A percentile compares a stretch with the other conserved stretches of the same genome.
These are phyloP conservation scores for Porites divaricata DNA, from an alignment of 92 coral and sea anemone genomes.

Conservation along the genomic window DNA sequence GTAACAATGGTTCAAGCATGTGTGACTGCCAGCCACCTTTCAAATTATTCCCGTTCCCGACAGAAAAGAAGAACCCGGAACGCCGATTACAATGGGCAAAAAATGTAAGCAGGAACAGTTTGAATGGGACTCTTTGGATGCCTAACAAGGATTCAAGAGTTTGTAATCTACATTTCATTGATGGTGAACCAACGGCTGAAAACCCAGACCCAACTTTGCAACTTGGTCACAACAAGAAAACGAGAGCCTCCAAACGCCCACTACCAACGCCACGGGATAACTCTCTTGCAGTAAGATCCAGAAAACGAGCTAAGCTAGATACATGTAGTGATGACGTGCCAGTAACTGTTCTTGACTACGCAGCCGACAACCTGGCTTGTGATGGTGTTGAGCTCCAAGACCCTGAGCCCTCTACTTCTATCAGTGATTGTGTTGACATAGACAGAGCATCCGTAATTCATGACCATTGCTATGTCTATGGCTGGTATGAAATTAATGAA, in stretches of 20 bases:
- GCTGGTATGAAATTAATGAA: constrained; percentile 48
- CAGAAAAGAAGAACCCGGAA: constrained; percentile 51
- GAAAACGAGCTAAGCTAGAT: constrained; percentile 40
- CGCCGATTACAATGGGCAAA: constrained; percentile 51
- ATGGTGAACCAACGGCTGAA: constrained; percentile 54
- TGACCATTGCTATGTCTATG: constrained; percentile 59
- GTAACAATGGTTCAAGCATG: constrained; percentile 46
- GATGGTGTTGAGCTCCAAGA: constrained; percentile 42
- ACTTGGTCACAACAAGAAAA: constrained; percentile 49
- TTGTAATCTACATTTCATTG: constrained; percentile 56
- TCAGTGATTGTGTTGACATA: constrained; percentile 18
- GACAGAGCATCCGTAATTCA: constrained; percentile 28
- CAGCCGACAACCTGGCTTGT: constrained; percentile 47
- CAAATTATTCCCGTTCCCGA: too few species aligned
- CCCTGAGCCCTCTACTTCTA: constrained; percentile 48
- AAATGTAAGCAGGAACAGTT: constrained; percentile 45
- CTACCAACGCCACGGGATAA: constrained; percentile 39
- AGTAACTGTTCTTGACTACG: constrained; percentile 31
- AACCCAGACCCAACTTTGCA: constrained; percentile 65
- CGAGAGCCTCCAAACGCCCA: constrained; percentile 32
- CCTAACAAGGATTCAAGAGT: constrained; percentile 65
- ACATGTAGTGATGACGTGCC: constrained; percentile 23
- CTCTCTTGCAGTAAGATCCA: constrained; percentile 17
- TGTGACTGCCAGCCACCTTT: constrained; percentile 63
- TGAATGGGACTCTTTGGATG: constrained; percentile 58